Conservation (phyloP, 2,113 vertebrate genomes). For the Mastomys coucha region DNA sequence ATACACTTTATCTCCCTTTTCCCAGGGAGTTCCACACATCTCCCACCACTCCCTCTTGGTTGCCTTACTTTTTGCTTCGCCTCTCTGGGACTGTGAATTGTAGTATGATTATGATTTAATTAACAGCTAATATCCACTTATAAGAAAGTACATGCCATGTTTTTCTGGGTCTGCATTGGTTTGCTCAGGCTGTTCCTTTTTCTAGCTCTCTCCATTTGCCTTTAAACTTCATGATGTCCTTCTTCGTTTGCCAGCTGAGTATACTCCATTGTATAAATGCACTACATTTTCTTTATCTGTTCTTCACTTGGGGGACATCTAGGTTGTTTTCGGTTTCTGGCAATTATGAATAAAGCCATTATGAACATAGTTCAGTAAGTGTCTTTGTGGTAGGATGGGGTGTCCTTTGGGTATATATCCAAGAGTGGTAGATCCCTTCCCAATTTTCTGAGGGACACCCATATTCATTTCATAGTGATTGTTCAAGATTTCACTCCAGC, state of each 20-base stretch:
- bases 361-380: not conserved
- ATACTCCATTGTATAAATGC: not conserved
- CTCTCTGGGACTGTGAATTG: not conserved
- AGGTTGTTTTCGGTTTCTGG: not conserved
- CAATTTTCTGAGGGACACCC: not conserved
- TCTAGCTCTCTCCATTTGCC: not conserved
- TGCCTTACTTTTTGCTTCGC: not conserved
- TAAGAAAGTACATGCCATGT: not conserved
- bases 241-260: not conserved
- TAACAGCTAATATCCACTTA: not conserved
- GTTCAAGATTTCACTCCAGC: not conserved
- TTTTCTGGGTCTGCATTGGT: not conserved
- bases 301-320: no score
- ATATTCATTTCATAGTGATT: not conserved
- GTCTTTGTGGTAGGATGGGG: not conserved
- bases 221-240: not conserved
- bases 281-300: not conserved
- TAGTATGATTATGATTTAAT: not conserved
- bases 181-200: not conserved
- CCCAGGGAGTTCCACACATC: not conserved
- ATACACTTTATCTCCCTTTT: not conserved
- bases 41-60: no score
- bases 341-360: not conserved
- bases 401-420: not conserved
- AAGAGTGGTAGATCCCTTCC: not conserved